Evolutionary conservation across 2,797 vertebrate species (phyloP), one percentile per base, ranked within the genome.

Genomic region (Myotis findleyi): DNA sequence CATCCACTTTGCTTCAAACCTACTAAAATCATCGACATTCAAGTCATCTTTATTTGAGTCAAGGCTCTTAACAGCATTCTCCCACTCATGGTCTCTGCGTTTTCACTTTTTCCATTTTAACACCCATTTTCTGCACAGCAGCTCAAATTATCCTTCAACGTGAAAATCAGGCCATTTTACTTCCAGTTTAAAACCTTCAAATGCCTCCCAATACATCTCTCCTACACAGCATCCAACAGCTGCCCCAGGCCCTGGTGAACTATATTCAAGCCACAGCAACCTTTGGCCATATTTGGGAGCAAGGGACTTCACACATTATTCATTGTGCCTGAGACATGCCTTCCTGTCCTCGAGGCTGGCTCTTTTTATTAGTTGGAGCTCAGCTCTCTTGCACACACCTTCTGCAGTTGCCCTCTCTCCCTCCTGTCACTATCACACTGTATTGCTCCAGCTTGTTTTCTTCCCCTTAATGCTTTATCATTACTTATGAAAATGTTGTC

Each of bases 71-170:
- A 64, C 14, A 71, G 36, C 18, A 53, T 9, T 1, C 8, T 14
- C 16, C 23, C 1, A 36, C 51, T 21, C 21, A 14, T 27, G 5
- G 10, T 62, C 44, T 62, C 23, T 36, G 51, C 12, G 8, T 82
- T 55, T n/a, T 76, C 4, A 62, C 7, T 27, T 30, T 88, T 36
- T 25, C 2, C 10, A 41, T 81, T 27, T 27, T 62, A 51, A 71
- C 21, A 62, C 36, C 44, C 13, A 16, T 73, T 72, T 47, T 44
- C 69, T 41, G 18, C 36, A 62, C 2, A 64, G 53, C 7, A 77
- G 69, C n/a, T 83, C 69, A 87, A 49, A 55, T 55, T n/a, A 72
- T 66, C 41, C 16, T 77, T 71, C 38, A 36, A n/a, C 72, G 84
- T 62, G 23, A 83, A 91, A 71, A 55, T 64, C 17, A 57, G n/a